Conservation (phyloP, 1,140 invertebrate species). For the Delia radicum region DNA sequence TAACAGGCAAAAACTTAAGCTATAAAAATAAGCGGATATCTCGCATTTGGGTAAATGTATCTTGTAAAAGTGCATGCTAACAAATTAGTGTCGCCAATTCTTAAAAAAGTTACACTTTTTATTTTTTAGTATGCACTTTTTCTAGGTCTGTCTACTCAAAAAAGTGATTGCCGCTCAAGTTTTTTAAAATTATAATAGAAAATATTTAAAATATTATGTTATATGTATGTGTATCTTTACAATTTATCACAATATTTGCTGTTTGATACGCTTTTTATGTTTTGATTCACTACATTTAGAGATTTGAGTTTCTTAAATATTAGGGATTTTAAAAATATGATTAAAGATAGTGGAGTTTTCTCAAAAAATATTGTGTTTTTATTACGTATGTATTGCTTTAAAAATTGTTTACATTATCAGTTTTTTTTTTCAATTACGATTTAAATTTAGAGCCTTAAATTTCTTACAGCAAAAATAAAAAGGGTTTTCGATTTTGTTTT, state of each 20-base stretch:
- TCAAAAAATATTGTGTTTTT: not conserved
- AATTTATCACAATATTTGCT: constrained; percentile 21
- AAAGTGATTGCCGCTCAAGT: too few species aligned
- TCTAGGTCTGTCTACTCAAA: too few species aligned
- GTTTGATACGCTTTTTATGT: not conserved
- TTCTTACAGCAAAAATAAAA: not conserved
- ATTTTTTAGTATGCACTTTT: too few species aligned
- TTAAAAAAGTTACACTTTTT: too few species aligned
- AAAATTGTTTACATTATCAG: not conserved
- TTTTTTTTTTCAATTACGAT: not conserved
- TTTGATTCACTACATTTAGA: not conserved
- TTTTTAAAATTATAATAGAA: not conserved
- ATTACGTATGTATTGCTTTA: not conserved
- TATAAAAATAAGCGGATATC: too few species aligned
- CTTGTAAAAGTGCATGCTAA: too few species aligned
- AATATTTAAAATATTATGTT: not conserved
- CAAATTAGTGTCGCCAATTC: too few species aligned
- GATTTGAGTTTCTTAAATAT: too few species aligned
- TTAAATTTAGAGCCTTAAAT: not conserved
- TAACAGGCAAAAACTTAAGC: not conserved
- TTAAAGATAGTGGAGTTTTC: not conserved
- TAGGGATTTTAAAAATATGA: not conserved
- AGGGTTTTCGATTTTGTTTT: not conserved
- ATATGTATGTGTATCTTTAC: not conserved
- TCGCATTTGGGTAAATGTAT: too few species aligned